Base-by-base conservation (phyloP, 2,888 invertebrate genomes). In the Autographa pulchrina region DNA sequence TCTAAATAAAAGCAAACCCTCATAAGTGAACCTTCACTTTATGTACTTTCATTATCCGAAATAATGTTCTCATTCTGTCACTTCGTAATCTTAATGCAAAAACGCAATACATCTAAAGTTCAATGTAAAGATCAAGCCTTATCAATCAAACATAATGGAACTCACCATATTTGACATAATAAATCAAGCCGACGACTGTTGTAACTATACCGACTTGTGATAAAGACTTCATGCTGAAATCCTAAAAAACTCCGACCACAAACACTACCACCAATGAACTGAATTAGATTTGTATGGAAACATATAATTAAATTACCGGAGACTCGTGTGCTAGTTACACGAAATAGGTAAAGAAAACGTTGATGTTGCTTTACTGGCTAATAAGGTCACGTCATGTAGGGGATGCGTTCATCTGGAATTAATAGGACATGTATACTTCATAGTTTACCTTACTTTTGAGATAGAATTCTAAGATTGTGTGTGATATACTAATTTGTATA, bases 111-210 rank as follows among this genome's bases (percentile, higher is more conserved):
- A 48, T n/a, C n/a, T 0, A n/a, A 48, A 16, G 6, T 3, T 48
- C 6, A 1, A 20, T 4, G 4, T 20, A 56, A 56, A 56, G 11
- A 9, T 25, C 54, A 13, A 56, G 20, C 20, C n/a, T 48, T 20
- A 8, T 11, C 9, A 54, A 54, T 54, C 54, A 56, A 20, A 13
- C 11, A 25, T 13, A 25, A 13, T 8, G n/a, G 31, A 66, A 59
- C 82, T 83, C 48, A 83, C 83, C 83, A 76, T 83, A 71, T 65
- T 69, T 65, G 52, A 79, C 68, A 83, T 63, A 79, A 60, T 20
- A 74, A 48, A 74, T 71, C 16, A 81, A 61, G 64, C 66, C 60
- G 0, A 72, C 1, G 1, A 74, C 0, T 5, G 75, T 31, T 0
- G 70, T n/a, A 8, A 78, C 61, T 8, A 62, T 35, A 69, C 11